Percentiles rank a stretch among this genome's conserved stretches.
Evolutionary conservation across 2,888 invertebrate species (phyloP).

Genomic region (Rosalia funebris): DNA sequence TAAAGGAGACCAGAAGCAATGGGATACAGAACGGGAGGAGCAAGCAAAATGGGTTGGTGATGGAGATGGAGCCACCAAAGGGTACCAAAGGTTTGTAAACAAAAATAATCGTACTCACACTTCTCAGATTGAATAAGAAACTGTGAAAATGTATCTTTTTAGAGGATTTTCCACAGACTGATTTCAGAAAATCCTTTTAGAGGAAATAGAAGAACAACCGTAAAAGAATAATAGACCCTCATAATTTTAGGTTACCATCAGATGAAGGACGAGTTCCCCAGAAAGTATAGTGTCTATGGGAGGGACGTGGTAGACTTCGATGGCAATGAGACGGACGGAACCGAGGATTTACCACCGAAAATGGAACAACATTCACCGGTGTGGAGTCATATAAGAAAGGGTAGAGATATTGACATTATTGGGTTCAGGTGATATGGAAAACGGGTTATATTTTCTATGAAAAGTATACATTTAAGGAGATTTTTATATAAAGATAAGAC

Average conservation of each 20-base stretch:
- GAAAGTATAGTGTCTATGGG: slow-evolving; percentile 58
- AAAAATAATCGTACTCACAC: background rate
- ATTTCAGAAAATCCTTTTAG: no score
- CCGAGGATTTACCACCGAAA: slow-evolving; percentile 53
- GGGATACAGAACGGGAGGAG: slow-evolving; percentile 30
- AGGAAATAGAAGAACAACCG: no score
- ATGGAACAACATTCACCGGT: slow-evolving; percentile 61
- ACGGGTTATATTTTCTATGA: background rate
- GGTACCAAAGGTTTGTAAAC: slow-evolving; percentile 38
- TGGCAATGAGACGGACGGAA: slow-evolving; percentile 51
- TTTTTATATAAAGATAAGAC: no score
- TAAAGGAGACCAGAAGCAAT: slow-evolving; percentile 29
- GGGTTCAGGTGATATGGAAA: slow-evolving; percentile 20
- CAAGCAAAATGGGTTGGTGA: slow-evolving; percentile 9
- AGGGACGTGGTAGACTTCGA: slow-evolving; percentile 51
- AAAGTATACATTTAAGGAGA: no score
- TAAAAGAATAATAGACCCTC: no score
- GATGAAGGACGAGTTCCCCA: slow-evolving; percentile 51
- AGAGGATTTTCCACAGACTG: no score
- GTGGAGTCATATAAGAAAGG: slow-evolving; percentile 62
- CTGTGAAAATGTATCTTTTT: no score
- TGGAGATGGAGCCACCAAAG: slow-evolving; percentile 36
- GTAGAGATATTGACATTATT: slow-evolving; percentile 46
- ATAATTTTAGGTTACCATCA: slow-evolving; percentile 50
- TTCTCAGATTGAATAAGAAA: background rate